Percentiles rank a stretch among this genome's conserved stretches.
Evolutionary conservation across 92 coral and sea anemone species (phyloP).

Genomic region (Micromussa lordhowensis): DNA sequence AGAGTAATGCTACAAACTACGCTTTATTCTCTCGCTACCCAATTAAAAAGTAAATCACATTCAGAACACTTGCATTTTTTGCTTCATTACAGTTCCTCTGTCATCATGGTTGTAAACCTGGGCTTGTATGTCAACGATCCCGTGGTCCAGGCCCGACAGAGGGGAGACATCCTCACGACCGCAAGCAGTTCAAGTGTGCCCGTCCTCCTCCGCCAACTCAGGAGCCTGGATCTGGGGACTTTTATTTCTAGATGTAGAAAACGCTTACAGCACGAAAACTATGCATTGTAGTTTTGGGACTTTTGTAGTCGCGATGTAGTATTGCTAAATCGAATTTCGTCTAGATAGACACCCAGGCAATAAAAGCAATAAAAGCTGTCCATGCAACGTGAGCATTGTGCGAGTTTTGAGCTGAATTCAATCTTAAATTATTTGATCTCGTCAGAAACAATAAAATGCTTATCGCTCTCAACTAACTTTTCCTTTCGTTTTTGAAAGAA

Average conservation of each 20-base stretch:
- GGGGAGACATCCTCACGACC: neutral
- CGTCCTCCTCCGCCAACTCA: neutral
- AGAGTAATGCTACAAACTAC: too few relatives aligned
- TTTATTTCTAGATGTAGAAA: neutral
- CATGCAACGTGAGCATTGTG: neutral
- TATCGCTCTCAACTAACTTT: neutral
- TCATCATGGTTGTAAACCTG: constrained; percentile 1
- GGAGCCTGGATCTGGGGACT: constrained; percentile 10
- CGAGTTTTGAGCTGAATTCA: neutral
- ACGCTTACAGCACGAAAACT: too few relatives aligned
- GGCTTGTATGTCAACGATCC: constrained; percentile 5
- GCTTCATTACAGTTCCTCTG: neutral
- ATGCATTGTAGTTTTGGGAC: too few relatives aligned
- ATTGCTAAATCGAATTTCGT: too few relatives aligned
- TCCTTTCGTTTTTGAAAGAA: too few relatives aligned
- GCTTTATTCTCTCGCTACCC: too few relatives aligned
- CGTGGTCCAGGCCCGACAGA: neutral
- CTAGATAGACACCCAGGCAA: too few relatives aligned
- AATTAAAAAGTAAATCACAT: neutral
- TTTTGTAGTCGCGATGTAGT: too few relatives aligned
- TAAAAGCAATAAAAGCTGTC: neutral
- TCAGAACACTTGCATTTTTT: neutral
- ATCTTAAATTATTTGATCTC: neutral
- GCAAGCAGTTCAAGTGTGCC: neutral
- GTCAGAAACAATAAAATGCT: neutral